Evolutionary conservation across 2,888 invertebrate genomes (phyloP).

Genomic region (Ceratothoa steindachneri): DNA sequence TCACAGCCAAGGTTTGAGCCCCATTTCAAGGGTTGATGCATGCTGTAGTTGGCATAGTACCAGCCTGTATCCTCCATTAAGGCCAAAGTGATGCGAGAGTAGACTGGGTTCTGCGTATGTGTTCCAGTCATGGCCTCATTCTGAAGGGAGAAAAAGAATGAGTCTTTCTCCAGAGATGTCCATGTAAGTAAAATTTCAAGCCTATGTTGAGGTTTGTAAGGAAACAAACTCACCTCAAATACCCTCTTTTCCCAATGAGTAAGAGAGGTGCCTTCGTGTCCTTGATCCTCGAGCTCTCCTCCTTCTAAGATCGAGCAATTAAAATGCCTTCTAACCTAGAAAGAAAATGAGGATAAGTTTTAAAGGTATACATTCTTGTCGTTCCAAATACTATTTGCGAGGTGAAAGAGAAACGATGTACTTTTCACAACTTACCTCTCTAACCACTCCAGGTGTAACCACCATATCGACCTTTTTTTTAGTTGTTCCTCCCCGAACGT

Average conservation of each 20-base stretch:
- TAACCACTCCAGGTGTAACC: conserved; percentile 83
- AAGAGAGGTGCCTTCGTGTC: conserved; percentile 90
- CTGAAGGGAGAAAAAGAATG: conserved; percentile 56
- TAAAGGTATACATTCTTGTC: not conserved
- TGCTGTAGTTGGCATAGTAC: conserved; percentile 85
- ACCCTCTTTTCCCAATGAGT: conserved; percentile 99
- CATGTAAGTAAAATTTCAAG: too few relatives aligned
- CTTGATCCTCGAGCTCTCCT: conserved; percentile 96
- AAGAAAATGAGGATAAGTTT: not conserved
- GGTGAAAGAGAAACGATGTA: too few relatives aligned
- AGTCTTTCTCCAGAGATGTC: too few relatives aligned
- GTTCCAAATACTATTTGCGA: too few relatives aligned
- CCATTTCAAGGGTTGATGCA: conserved; percentile 85
- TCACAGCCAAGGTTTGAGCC: conserved; percentile 85
- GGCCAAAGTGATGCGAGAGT: conserved; percentile 89
- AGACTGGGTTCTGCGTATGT: conserved; percentile 95
- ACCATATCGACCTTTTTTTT: conserved; percentile 74
- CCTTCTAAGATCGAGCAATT: conserved; percentile 83
- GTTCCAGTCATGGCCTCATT: conserved; percentile 99
- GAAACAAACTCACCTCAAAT: conserved; percentile 75
- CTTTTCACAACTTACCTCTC: conserved; percentile 59
- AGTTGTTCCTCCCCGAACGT: conserved; percentile 71
- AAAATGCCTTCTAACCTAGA: conserved; percentile 72
- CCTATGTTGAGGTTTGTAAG: too few relatives aligned
- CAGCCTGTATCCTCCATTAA: conserved; percentile 98